Base-by-base conservation (phyloP, 2,797 vertebrate species). In the Bufotes viridis region DNA sequence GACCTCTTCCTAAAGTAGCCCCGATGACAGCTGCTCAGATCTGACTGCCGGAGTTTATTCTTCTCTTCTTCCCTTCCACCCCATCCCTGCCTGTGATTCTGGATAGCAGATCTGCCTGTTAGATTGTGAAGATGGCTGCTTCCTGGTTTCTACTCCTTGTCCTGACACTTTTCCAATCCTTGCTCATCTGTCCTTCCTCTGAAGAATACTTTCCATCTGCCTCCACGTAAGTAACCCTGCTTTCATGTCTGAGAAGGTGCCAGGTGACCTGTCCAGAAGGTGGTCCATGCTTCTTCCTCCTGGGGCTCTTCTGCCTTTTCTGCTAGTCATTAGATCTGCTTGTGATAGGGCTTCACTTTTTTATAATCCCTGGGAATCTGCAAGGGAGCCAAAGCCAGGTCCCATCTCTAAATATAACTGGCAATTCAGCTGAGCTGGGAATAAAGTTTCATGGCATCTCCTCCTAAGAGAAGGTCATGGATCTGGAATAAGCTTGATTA, bases 161-260 rank as follows among this genome's bases (percentile, higher is more conserved):
- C 92, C 92, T 97, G 91, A 94, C 96, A 91, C 92, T 98, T 92
- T 94, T 97, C 90, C 93, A 94, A 78, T 93, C 94, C 87, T 87
- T 93, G 91, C 93, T 95, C 90, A 92, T 94, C 89, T 75, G 90
- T 42, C 93, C 92, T 91, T 93, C 95, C 88, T 95, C 96, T 51
- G 96, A 96, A 91, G 97, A 97, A 91, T 94, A 94, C 90, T 99
- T 99, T 90, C 98, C 98, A 20, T 95, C 96, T 9, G 93, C 96
- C 90, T 94, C 95, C 93, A 96, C 96, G 98, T 99, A 95, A 98
- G 98, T 99, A 93, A 24, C 42, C 65, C 55, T 2, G 60, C 8
- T 53, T 74, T 72, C 51, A 20, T 86, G 81, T 0, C 81, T 67
- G 20, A 34, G 34, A 7, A 20, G 29, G 53, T 60, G 78, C 9